A percentile compares a stretch with the other conserved stretches of the same genome.
phyloP scores from a whole-genome alignment of 1,140 invertebrate species.

The Caenorhabditis inopinata region DNA sequence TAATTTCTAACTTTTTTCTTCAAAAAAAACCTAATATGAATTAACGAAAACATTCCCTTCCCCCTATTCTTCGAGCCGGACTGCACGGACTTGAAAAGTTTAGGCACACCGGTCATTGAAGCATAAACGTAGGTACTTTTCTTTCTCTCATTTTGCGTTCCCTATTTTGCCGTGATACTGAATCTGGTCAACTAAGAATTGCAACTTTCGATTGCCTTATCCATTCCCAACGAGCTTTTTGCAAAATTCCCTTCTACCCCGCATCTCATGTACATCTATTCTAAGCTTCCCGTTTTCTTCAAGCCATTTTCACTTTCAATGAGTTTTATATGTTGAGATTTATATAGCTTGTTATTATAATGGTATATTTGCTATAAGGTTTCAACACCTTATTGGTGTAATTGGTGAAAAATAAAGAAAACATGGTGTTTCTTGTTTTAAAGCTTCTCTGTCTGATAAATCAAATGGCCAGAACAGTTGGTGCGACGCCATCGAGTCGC shows the following conservation, averaged over 20 bases:
- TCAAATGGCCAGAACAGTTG: slow-evolving; percentile 30
- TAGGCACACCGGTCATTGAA: not conserved
- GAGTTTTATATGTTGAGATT: slow-evolving; percentile 32
- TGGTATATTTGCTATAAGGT: not conserved
- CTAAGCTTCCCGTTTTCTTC: not conserved
- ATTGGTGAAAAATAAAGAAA: slow-evolving; percentile 16
- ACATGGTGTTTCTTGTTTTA: not conserved
- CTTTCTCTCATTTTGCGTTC: not conserved
- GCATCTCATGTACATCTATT: slow-evolving; percentile 14
- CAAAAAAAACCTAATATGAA: slow-evolving; percentile 22
- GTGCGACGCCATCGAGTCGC: not conserved
- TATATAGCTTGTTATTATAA: slow-evolving; percentile 25
- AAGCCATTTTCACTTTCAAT: not conserved
- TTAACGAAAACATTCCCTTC: slow-evolving; percentile 20
- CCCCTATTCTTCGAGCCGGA: not conserved
- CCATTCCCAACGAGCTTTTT: slow-evolving; percentile 3
- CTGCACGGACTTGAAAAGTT: slow-evolving; percentile 5
- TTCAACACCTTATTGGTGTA: slow-evolving; percentile 10
- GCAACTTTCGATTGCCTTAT: not conserved
- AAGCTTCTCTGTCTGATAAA: not conserved
- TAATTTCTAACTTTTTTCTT: slow-evolving; percentile 16
- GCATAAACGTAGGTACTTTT: slow-evolving; percentile 8
- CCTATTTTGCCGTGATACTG: not conserved
- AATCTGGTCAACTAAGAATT: slow-evolving; percentile 10
- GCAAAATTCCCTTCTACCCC: not conserved